A percentile compares a stretch with the other conserved stretches of the same genome.
phyloP scores from a whole-genome alignment of 1,140 invertebrate species.

The Oncopeltus fasciatus region DNA sequence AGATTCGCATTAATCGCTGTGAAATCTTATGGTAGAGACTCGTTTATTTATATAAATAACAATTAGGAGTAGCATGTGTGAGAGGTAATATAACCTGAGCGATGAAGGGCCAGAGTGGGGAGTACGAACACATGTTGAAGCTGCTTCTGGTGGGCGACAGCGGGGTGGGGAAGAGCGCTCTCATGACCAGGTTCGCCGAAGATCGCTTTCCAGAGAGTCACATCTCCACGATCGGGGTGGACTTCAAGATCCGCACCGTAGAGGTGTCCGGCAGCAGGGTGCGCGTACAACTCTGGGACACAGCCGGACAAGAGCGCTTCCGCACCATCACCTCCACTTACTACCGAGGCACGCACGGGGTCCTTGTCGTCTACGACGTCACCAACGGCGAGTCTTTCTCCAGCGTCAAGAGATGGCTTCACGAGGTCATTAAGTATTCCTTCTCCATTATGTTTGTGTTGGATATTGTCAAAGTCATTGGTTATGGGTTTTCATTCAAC shows the following conservation, averaged over 20 bases:
- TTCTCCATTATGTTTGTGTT: no score
- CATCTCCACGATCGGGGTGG: constrained; percentile 98
- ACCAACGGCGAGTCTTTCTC: background rate
- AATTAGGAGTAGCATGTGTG: no score
- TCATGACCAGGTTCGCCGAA: constrained; percentile 89
- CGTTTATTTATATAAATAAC: no score
- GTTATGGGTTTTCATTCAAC: no score
- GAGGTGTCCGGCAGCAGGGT: constrained; percentile 86
- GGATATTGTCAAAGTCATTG: no score
- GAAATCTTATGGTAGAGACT: no score
- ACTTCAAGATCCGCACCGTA: constrained; percentile 97
- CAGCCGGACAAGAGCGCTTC: constrained; percentile 84
- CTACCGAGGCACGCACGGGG: constrained; percentile 50
- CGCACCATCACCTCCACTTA: constrained; percentile 88
- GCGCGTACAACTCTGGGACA: constrained; percentile 98
- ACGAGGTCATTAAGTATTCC: no score
- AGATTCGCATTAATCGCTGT: no score
- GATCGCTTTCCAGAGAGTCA: constrained; percentile 96
- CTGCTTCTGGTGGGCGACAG: constrained; percentile 92
- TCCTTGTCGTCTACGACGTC: background rate
- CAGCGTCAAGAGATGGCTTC: background rate
- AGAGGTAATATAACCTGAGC: no score
- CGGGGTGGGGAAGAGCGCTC: constrained; percentile 94
- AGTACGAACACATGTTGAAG: constrained; percentile 98
- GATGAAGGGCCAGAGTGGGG: no score